phyloP scores from a whole-genome alignment of 2,797 vertebrate species.

The Nannoperca obscura region DNA sequence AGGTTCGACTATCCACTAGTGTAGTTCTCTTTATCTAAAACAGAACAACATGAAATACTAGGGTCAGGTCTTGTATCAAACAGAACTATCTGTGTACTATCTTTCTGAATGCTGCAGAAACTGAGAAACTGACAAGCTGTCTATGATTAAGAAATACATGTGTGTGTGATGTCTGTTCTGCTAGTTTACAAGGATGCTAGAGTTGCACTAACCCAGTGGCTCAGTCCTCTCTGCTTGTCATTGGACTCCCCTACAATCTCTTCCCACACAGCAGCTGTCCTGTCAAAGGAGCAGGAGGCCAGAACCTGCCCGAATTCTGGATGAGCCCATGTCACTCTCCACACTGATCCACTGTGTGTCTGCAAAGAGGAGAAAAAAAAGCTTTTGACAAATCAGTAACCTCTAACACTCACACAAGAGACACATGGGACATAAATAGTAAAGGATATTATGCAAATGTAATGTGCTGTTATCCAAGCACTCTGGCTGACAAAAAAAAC shows the following conservation, averaged over 20 bases:
- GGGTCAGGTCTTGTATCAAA: conserved; percentile 13
- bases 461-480: neutral
- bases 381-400: neutral
- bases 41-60: neutral
- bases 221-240: conserved; percentile 96
- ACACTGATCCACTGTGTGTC: conserved; percentile 98
- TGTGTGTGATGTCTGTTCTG: neutral
- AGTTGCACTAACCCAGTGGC: conserved; percentile 93
- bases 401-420: neutral
- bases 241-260: conserved; percentile 99
- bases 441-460: neutral
- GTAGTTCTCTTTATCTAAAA: conserved; percentile 97
- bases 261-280: conserved; percentile 98
- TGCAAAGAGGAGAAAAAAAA: conserved; percentile 54
- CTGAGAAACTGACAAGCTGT: neutral
- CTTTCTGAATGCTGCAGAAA: neutral
- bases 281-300: conserved; percentile 96
- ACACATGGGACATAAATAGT: neutral
- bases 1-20: conserved; percentile 97
- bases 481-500: neutral
- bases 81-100: neutral
- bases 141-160: neutral
- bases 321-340: conserved; percentile 98
- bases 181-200: neutral
- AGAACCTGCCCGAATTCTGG: conserved; percentile 98